Conservation (phyloP, 2,888 invertebrate species). For the Azorinus chamasolen region DNA sequence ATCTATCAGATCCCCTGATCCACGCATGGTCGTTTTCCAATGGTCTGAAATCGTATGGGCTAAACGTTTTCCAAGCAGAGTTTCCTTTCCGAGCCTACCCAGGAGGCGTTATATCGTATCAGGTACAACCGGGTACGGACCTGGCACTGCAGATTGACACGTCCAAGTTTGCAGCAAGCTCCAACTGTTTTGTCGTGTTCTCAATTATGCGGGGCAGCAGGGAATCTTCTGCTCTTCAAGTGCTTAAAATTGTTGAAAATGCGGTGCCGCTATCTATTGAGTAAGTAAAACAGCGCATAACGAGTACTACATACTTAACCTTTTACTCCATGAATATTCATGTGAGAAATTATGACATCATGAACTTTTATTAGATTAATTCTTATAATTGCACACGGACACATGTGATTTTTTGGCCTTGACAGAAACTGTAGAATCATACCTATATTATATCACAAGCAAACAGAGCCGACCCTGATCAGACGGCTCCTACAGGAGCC, state of each 20-base stretch:
- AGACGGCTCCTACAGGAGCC: too few species aligned
- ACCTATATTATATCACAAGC: too few species aligned
- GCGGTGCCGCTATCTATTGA: slow-evolving; percentile 30
- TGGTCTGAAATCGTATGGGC: background rate
- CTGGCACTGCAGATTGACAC: slow-evolving; percentile 24
- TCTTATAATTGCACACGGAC: too few species aligned
- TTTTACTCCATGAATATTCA: too few species aligned
- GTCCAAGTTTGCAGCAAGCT: slow-evolving; percentile 16
- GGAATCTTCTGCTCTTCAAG: slow-evolving; percentile 43
- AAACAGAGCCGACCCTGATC: too few species aligned
- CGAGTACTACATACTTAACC: background rate
- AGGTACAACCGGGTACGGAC: slow-evolving; percentile 1
- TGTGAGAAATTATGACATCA: too few species aligned
- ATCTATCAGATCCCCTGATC: slow-evolving; percentile 5
- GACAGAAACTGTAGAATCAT: too few species aligned
- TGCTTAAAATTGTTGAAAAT: slow-evolving; percentile 17
- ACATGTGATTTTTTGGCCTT: too few species aligned
- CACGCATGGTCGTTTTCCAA: slow-evolving; percentile 38
- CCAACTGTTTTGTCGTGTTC: slow-evolving; percentile 33
- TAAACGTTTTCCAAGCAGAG: background rate
- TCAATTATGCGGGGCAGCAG: slow-evolving; percentile 26
- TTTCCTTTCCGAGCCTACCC: slow-evolving; percentile 7
- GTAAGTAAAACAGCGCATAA: slow-evolving; percentile 14
- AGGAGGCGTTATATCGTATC: slow-evolving; percentile 9
- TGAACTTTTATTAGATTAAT: too few species aligned